Base-by-base conservation (phyloP, 1,140 invertebrate species). In the Antheraea mylitta region DNA sequence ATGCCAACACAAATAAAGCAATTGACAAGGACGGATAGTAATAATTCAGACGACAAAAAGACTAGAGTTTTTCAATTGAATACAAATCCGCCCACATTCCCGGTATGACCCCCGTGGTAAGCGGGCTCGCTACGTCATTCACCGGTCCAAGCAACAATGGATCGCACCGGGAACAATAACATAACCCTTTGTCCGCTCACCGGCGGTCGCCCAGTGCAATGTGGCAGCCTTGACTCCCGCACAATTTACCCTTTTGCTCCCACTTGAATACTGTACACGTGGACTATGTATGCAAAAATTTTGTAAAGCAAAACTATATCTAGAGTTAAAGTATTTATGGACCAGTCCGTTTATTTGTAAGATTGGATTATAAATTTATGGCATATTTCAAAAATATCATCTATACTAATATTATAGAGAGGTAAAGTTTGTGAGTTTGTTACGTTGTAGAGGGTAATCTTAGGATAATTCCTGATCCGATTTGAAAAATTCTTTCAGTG, bases 161-260 rank as follows among this genome's bases (percentile, higher is more conserved):
- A 13, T 53, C 45, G 45, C 45, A 53, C 45, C 45, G 45, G 45
- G 6, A 53, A 53, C 45, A 53, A 53, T 53, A 53, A 53, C 45
- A 53, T 53, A 16, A 42, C 45, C 45, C 45, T 53, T 53, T 53
- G 45, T 53, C 45, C 45, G 45, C 16, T 13, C 45, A 16, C 45
- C 45, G 45, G 45, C 45, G 9, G 11, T n/a, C 45, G 45, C 45
- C 11, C 1, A 13, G 45, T 53, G 45, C 45, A 53, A 53, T 53
- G 45, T 53, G 45, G 45, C 45, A 53, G 45, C 10, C 16, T 53
- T 53, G 16, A 53, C 45, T 13, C 13, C 45, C 45, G 45, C 16
- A 13, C 45, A 53, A 53, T 53, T 53, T 53, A 53, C 45, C 45
- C 45, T 53, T 53, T 53, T 53, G 11, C 45, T 53, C 45, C 45